Percentiles rank a stretch among this genome's conserved stretches.
Evolutionary conservation across 2,797 vertebrate species (phyloP).

Genomic region (Acestrorhynchus altus): DNA sequence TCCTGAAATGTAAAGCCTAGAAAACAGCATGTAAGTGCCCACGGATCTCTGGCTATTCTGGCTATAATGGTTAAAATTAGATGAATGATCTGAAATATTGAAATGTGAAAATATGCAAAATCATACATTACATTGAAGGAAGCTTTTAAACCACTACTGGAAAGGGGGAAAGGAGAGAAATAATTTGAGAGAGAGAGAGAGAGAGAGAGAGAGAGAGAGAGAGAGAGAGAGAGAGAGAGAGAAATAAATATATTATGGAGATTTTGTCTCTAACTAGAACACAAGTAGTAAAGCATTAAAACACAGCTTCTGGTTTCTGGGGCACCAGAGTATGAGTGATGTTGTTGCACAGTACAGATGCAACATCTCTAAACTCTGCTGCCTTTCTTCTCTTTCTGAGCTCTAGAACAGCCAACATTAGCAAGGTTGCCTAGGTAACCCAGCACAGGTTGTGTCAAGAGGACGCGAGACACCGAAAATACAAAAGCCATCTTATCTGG

Average conservation of each 20-base stretch:
- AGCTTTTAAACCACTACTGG: too few species aligned
- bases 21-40: too few species aligned
- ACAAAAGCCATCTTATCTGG: conserved; percentile 42
- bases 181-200: too few species aligned
- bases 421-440: conserved; percentile 70
- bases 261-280: neutral
- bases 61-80: too few species aligned
- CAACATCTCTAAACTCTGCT: neutral
- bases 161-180: too few species aligned
- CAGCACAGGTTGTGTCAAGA: conserved; percentile 55
- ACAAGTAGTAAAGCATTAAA: neutral
- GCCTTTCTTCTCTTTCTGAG: conserved; percentile 30
- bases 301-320: neutral
- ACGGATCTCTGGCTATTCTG: too few species aligned
- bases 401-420: conserved; percentile 30
- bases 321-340: neutral
- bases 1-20: too few species aligned
- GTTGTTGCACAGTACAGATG: conserved; percentile 14
- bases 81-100: too few species aligned
- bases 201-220: neutral
- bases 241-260: neutral
- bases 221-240: neutral
- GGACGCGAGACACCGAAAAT: conserved; percentile 1
- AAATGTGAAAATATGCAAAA: too few species aligned
- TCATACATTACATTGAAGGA: too few species aligned